Percentiles rank a stretch among this genome's conserved stretches.
phyloP scores from a whole-genome alignment of 2,113 vertebrate species.

The Syngnathus scovelli region DNA sequence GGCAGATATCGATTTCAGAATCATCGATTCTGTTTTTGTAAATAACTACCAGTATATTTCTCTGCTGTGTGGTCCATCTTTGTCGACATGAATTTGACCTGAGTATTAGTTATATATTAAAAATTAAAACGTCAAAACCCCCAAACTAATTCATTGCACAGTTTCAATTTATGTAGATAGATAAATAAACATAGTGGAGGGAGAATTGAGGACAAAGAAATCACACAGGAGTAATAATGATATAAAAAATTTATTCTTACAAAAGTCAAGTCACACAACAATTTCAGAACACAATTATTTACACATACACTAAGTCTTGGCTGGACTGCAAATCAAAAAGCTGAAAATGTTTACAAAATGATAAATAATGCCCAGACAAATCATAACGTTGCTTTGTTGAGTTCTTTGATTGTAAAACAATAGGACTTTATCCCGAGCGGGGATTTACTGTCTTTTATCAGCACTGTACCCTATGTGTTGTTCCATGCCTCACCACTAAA shows the following conservation, averaged over 20 bases:
- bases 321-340: constrained; percentile 13
- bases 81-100: not conserved
- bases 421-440: constrained; percentile 6
- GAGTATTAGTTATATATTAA: not conserved
- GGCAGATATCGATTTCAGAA: constrained; percentile 14
- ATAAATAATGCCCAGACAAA: constrained; percentile 10
- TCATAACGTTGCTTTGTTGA: constrained; percentile 5
- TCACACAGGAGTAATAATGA: not conserved
- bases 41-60: not conserved
- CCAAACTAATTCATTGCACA: too few relatives aligned
- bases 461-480: not conserved
- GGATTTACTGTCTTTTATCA: not conserved
- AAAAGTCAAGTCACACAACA: constrained; percentile 11
- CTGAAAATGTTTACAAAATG: constrained; percentile 7
- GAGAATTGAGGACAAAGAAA: not conserved
- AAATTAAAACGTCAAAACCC: not conserved
- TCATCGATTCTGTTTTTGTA: constrained; percentile 14
- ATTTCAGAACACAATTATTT: constrained; percentile 33
- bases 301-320: constrained; percentile 18
- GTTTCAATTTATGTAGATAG: too few relatives aligned
- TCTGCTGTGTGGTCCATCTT: not conserved
- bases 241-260: constrained; percentile 14
- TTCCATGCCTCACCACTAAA: not conserved
- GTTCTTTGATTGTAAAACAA: not conserved
- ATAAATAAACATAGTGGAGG: not conserved